These are phyloP conservation scores for Fukomys damarensis DNA, from an alignment of 2,113 vertebrate species.

Conservation along the genomic window DNA sequence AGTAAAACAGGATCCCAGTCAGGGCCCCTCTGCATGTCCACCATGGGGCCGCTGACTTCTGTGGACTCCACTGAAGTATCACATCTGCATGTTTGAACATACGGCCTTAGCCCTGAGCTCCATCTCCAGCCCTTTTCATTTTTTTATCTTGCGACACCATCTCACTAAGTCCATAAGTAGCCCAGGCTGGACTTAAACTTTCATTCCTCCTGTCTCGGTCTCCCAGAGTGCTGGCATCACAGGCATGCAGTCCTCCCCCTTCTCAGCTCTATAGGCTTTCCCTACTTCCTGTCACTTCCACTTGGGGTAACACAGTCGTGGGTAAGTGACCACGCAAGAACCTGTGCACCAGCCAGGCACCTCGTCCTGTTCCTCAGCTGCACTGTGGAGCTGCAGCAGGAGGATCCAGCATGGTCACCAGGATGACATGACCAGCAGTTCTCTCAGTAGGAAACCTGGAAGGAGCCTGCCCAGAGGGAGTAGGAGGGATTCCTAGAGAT, in stretches of 20 bases:
- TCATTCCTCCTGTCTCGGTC: background rate
- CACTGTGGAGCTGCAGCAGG: background rate
- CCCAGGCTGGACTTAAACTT: background rate
- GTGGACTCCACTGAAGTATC: no score
- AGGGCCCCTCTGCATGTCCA: no score
- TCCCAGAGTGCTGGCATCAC: background rate
- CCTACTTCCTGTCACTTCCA: no score
- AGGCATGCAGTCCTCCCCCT: background rate
- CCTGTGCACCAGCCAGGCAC: background rate
- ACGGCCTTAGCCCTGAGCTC: background rate
- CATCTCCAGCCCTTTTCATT: background rate
- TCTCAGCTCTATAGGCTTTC: rapidly evolving
- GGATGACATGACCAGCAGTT: rapidly evolving
- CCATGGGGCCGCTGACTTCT: no score
- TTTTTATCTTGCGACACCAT: background rate
- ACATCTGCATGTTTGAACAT: background rate
- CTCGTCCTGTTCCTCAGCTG: background rate
- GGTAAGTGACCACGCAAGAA: background rate
- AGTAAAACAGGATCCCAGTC: background rate
- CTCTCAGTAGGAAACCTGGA: background rate
- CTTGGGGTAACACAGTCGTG: no score
- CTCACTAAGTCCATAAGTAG: background rate
- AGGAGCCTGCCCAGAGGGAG: background rate
- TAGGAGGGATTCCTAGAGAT: background rate
- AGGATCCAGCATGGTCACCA: background rate